Evolutionary conservation across 2,113 vertebrate genomes (phyloP).

Genomic region (Grantiella picta): DNA sequence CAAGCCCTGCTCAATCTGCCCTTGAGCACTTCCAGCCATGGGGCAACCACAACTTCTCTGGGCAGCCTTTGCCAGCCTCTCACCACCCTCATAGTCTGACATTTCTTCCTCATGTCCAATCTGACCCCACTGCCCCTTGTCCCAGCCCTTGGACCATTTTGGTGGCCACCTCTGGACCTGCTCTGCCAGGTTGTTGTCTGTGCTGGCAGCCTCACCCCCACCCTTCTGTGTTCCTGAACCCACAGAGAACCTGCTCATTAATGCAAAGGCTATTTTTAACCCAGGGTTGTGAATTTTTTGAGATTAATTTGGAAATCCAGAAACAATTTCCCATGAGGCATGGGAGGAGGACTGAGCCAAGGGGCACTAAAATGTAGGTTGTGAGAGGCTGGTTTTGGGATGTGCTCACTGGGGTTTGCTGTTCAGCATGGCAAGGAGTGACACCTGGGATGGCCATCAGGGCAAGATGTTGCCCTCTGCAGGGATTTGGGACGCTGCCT

Average conservation of each 20-base stretch:
- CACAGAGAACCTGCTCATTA: not conserved
- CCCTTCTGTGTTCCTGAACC: not conserved
- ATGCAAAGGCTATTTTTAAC: not conserved
- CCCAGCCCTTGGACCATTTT: not conserved
- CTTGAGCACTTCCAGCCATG: not conserved
- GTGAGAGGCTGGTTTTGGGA: not conserved
- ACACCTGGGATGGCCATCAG: not conserved
- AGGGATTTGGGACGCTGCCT: not conserved
- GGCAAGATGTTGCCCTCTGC: not conserved
- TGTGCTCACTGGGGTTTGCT: not conserved
- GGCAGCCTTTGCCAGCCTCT: not conserved
- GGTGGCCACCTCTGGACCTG: not conserved
- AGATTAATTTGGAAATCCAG: not conserved
- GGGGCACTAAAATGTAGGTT: not conserved
- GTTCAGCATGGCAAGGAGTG: not conserved
- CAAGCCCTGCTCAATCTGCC: not conserved
- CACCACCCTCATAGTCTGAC: not conserved
- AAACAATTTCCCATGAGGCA: not conserved
- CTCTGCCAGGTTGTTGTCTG: not conserved
- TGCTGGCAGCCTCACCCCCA: not conserved
- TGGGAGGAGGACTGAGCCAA: not conserved
- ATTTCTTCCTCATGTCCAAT: not conserved
- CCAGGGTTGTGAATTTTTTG: not conserved
- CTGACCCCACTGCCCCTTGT: not conserved
- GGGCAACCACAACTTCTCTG: not conserved